Conservation (phyloP, 2,797 vertebrate genomes). For the Lateolabrax maculatus region DNA sequence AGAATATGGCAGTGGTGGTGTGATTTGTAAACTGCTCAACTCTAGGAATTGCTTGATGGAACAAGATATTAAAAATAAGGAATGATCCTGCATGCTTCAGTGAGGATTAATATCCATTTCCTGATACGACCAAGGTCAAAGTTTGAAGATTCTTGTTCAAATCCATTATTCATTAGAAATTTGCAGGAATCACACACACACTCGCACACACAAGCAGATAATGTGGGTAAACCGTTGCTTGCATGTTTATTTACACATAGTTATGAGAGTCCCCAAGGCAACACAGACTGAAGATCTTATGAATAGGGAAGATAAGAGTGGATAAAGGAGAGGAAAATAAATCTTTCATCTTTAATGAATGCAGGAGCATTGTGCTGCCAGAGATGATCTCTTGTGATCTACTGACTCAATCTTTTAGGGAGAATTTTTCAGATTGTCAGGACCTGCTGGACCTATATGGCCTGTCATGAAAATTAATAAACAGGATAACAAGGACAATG, state of each 20-base stretch:
- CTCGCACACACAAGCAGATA: slow-evolving; percentile 24
- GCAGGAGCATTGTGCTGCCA: slow-evolving; percentile 41
- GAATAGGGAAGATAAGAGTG: slow-evolving; percentile 57
- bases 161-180: slow-evolving; percentile 75
- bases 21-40: slow-evolving; percentile 11
- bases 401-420: slow-evolving; percentile 53
- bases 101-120: slow-evolving; percentile 65
- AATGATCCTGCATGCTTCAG: slow-evolving; percentile 43
- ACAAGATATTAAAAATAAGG: slow-evolving; percentile 39
- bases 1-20: not conserved
- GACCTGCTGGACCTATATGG: slow-evolving; percentile 24
- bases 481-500: slow-evolving; percentile 15
- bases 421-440: slow-evolving; percentile 31
- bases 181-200: slow-evolving; percentile 36
- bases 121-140: slow-evolving; percentile 60
- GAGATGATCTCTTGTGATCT: slow-evolving; percentile 62
- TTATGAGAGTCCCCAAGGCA: slow-evolving; percentile 46
- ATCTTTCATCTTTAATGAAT: slow-evolving; percentile 63
- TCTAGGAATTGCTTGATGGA: slow-evolving; percentile 39
- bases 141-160: slow-evolving; percentile 59
- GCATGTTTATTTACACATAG: slow-evolving; percentile 63
- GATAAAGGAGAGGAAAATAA: slow-evolving; percentile 57
- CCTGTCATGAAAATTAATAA: slow-evolving; percentile 11
- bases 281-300: slow-evolving; percentile 49
- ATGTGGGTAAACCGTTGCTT: slow-evolving; percentile 45